Base-by-base conservation (phyloP, 2,113 vertebrate genomes). In the Actenoides hombroni region DNA sequence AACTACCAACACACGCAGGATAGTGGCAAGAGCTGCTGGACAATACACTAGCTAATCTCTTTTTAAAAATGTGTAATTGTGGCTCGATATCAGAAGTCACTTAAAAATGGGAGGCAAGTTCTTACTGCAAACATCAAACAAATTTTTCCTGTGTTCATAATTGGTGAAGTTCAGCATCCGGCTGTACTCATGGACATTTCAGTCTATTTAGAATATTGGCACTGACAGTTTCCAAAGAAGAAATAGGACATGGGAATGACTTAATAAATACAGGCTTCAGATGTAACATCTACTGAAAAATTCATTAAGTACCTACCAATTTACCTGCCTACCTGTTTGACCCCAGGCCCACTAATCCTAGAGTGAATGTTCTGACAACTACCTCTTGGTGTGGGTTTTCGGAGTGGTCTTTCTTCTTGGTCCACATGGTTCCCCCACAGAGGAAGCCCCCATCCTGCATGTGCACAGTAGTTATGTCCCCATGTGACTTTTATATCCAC, bases 1-100 rank as follows among this genome's bases (percentile, higher is more conserved):
- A 64, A 14, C 81, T 69, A 79, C 23, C 63, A 51, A 63, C 48
- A 78, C 71, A 57, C 25, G 68, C 14, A 31, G 48, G 65, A 53
- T 31, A 83, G 93, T n/a, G 68, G 61, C 83, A 81, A 91, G 84
- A 85, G 74, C 93, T 91, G 70, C 84, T 87, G 84, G 61, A 89
- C 78, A 69, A 76, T 44, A 49, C 70, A 37, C 68, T 78, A 74
- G 33, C 40, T 87, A 70, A 33, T 78, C 24, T 82, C 87, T 92
- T 39, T 85, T 88, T 91, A 54, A 90, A 94, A 91, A 29, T 39
- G 60, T 3, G 2, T 83, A 78, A 82, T 21, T 89, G 59, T 26
- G 68, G 90, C 29, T 64, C 31, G 37, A 2, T 69, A 83, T 46
- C 63, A 82, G 44, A 89, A 95, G 61, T 86, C 53, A 35, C 13